A percentile compares a stretch with the other conserved stretches of the same genome.
Evolutionary conservation across 2,797 vertebrate genomes (phyloP).

Genomic region (Anolis apletophallus): DNA sequence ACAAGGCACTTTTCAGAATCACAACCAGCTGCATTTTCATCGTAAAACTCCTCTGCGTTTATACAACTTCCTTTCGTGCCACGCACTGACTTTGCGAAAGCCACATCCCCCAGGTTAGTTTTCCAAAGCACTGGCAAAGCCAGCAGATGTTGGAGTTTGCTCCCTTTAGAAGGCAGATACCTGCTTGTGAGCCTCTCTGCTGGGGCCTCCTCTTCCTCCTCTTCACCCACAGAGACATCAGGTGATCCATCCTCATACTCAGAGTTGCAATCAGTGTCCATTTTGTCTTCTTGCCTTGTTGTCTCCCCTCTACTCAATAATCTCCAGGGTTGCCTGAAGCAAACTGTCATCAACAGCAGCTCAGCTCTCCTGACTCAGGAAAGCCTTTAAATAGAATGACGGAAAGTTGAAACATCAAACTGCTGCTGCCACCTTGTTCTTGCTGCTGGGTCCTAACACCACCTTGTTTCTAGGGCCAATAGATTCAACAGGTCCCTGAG

Average conservation of each 20-base stretch:
- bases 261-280: slow-evolving; percentile 77
- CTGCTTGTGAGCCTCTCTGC: slow-evolving; percentile 87
- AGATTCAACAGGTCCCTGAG: background rate
- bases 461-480: slow-evolving; percentile 32
- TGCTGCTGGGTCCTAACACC: slow-evolving; percentile 61
- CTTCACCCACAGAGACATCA: slow-evolving; percentile 50
- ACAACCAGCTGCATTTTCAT: slow-evolving; percentile 42
- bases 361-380: slow-evolving; percentile 87
- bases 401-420: slow-evolving; percentile 57
- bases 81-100: background rate
- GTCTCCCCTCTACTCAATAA: slow-evolving; percentile 68
- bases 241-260: slow-evolving; percentile 64
- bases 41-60: slow-evolving; percentile 23
- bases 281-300: slow-evolving; percentile 55
- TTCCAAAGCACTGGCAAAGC: background rate
- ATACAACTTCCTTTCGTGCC: background rate
- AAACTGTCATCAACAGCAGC: slow-evolving; percentile 85
- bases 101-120: background rate
- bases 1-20: slow-evolving; percentile 38
- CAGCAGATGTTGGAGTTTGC: background rate
- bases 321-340: slow-evolving; percentile 76
- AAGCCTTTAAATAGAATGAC: slow-evolving; percentile 90
- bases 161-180: slow-evolving; percentile 64
- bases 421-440: slow-evolving; percentile 48
- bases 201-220: slow-evolving; percentile 72